Percentiles rank a stretch among this genome's conserved stretches.
Evolutionary conservation across 2,113 vertebrate genomes (phyloP).

Genomic region (Cepphus grylle): DNA sequence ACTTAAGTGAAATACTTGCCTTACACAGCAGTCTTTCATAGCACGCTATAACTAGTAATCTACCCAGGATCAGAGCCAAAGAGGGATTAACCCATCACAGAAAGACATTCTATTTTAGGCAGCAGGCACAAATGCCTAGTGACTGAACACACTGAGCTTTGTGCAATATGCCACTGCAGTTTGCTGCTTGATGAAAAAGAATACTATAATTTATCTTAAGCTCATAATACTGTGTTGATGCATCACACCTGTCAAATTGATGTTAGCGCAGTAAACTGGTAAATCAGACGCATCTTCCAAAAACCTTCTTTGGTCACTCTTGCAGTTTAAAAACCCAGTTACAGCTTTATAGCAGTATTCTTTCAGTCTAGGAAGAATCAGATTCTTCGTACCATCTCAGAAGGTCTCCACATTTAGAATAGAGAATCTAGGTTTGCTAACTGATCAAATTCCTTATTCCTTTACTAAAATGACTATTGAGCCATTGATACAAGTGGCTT

Average conservation of each 20-base stretch:
- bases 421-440: background rate
- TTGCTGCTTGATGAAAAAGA: constrained; percentile 20
- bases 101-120: constrained; percentile 79
- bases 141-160: constrained; percentile 54
- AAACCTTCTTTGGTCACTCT: background rate
- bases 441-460: background rate
- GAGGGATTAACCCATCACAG: constrained; percentile 78
- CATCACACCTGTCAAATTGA: background rate
- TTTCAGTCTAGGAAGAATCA: background rate
- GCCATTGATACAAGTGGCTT: background rate
- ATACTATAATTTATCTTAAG: background rate
- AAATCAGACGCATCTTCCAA: background rate
- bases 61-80: constrained; percentile 69
- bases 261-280: background rate
- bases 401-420: background rate
- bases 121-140: constrained; percentile 66
- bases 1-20: constrained; percentile 62
- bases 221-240: background rate
- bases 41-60: constrained; percentile 74
- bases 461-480: background rate
- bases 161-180: constrained; percentile 24
- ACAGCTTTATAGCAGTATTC: background rate
- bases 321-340: background rate
- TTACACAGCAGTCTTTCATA: constrained; percentile 57
- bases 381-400: background rate